Evolutionary conservation across 2,797 vertebrate species (phyloP).

Genomic region (Sarcophilus harrisii): DNA sequence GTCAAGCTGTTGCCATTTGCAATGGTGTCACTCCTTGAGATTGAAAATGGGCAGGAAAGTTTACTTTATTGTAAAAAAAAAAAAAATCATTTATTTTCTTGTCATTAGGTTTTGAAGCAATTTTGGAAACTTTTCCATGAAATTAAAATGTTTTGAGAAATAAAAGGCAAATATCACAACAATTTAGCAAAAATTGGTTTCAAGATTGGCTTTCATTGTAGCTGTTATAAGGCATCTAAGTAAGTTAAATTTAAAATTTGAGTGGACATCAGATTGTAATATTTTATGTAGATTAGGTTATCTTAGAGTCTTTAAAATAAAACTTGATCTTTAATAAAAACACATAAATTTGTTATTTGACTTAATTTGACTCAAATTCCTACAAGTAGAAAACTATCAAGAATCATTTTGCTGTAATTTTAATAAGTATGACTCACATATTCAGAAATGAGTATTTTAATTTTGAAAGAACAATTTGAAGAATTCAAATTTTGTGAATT

Average conservation of each 20-base stretch:
- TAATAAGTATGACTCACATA: neutral
- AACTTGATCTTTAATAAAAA: neutral
- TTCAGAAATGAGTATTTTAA: neutral
- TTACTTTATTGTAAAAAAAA: neutral
- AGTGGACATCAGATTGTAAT: neutral
- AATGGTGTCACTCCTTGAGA: neutral
- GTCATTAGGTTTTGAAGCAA: too few relatives aligned
- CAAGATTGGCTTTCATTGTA: neutral
- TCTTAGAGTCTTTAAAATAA: neutral
- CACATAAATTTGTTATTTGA: neutral
- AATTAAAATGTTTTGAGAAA: neutral
- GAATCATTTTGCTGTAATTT: neutral
- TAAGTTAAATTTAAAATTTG: neutral
- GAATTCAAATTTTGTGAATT: neutral
- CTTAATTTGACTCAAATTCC: neutral
- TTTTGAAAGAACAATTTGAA: neutral
- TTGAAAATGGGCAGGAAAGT: neutral
- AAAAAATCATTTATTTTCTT: too few relatives aligned
- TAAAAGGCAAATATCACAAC: neutral
- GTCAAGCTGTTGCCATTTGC: neutral
- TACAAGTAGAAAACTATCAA: neutral
- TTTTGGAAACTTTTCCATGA: too few relatives aligned
- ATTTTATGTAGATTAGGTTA: too few relatives aligned
- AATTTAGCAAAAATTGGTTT: neutral
- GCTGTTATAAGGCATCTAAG: neutral